Evolutionary conservation across 2,888 invertebrate genomes (phyloP).

Genomic region (Synanthedon formicaeformis): DNA sequence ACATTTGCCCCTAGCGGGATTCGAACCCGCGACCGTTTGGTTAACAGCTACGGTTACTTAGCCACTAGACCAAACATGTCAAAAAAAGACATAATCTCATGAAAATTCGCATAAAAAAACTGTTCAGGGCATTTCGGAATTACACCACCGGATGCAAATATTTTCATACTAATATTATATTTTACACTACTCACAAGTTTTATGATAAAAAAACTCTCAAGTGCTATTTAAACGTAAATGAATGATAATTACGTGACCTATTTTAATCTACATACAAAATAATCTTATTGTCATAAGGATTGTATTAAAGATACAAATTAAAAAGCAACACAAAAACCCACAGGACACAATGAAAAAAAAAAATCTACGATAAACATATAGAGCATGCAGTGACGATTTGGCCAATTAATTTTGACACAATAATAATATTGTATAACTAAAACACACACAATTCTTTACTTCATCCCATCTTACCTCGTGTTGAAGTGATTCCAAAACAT

Average conservation of each 20-base stretch:
- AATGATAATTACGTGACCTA: neutral
- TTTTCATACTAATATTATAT: slow-evolving; percentile 5
- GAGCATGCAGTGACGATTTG: slow-evolving; percentile 8
- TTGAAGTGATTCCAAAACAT: slow-evolving; percentile 99
- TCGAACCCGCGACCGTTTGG: too few species aligned
- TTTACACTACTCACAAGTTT: slow-evolving; percentile 1
- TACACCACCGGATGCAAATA: neutral
- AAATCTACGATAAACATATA: slow-evolving; percentile 12
- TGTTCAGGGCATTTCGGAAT: neutral
- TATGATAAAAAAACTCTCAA: neutral
- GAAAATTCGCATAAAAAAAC: neutral
- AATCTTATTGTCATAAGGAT: neutral
- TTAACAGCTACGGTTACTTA: too few species aligned
- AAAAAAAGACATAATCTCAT: neutral
- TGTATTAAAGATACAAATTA: slow-evolving; percentile 22
- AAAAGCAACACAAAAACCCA: slow-evolving; percentile 72
- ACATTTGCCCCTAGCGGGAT: too few species aligned
- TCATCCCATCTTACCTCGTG: slow-evolving; percentile 87
- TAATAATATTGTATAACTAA: slow-evolving; percentile 6
- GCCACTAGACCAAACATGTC: neutral
- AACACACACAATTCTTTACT: slow-evolving; percentile 41
- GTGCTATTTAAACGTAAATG: neutral
- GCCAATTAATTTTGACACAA: slow-evolving; percentile 8
- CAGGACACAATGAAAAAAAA: slow-evolving; percentile 68
- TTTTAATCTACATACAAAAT: neutral